These are phyloP conservation scores for Ceratoteleas bidentatus DNA, from an alignment of 1,140 invertebrate genomes.

Conservation along the genomic window DNA sequence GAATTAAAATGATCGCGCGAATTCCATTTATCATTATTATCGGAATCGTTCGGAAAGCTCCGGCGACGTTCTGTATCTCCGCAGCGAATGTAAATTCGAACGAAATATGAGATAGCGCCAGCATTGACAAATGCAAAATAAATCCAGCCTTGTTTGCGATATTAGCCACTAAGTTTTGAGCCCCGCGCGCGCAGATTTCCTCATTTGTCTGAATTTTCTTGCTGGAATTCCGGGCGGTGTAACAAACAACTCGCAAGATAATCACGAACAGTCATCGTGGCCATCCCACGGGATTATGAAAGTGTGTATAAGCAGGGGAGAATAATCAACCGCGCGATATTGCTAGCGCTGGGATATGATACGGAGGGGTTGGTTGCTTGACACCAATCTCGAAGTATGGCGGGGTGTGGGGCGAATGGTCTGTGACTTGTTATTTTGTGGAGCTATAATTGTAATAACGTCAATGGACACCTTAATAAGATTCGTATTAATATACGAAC, in stretches of 20 bases:
- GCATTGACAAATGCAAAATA: constrained; percentile 57
- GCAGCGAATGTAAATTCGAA: constrained; percentile 35
- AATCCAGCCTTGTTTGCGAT: constrained; percentile 43
- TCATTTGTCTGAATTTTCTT: constrained; percentile 51
- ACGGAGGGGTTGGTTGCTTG: constrained; percentile 25
- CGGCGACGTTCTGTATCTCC: constrained; percentile 29
- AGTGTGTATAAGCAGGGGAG: constrained; percentile 55
- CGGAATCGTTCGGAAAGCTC: constrained; percentile 42
- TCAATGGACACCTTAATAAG: constrained; percentile 24
- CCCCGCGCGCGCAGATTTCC: constrained; percentile 10
- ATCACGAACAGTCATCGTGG: constrained; percentile 48
- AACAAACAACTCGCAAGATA: constrained; percentile 51
- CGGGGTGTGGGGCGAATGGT: constrained; percentile 5
- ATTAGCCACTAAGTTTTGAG: constrained; percentile 39
- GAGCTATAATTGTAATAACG: constrained; percentile 36
- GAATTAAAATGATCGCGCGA: constrained; percentile 39
- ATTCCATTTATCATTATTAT: constrained; percentile 58
- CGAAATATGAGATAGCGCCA: constrained; percentile 41
- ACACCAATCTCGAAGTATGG: constrained; percentile 45
- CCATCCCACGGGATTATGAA: constrained; percentile 54
- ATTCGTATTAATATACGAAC: constrained; percentile 27
- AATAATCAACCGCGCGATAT: constrained; percentile 58
- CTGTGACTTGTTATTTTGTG: constrained; percentile 30
- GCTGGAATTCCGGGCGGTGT: constrained; percentile 27
- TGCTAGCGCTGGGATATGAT: constrained; percentile 34